Conservation (phyloP, 2,113 vertebrate genomes). For the Callocephalon fimbriatum region DNA sequence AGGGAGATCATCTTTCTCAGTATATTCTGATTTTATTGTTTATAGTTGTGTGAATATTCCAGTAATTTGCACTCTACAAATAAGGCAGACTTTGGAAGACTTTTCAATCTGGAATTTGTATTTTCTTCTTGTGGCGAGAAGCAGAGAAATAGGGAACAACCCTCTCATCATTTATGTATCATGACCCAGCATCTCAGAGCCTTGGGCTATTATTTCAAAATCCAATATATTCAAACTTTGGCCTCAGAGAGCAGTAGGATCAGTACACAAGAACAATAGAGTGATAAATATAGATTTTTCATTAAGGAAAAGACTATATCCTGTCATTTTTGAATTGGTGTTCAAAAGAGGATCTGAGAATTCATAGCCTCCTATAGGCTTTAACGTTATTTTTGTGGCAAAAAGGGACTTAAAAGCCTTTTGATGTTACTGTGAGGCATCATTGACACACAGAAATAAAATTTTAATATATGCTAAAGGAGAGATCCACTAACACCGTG, state of each 20-base stretch:
- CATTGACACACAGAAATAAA: neutral
- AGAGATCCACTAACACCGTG: neutral
- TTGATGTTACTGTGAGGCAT: neutral
- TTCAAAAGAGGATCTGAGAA: conserved; percentile 44
- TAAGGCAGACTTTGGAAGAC: neutral
- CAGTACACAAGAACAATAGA: conserved; percentile 62
- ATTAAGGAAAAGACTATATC: conserved; percentile 68
- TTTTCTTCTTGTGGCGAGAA: neutral
- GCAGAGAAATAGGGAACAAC: neutral
- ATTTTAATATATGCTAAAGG: conserved; percentile 24
- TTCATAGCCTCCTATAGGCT: conserved; percentile 27
- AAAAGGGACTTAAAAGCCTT: neutral
- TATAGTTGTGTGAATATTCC: neutral
- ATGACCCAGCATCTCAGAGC: conserved; percentile 30
- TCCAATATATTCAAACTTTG: conserved; percentile 72
- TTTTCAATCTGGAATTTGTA: neutral
- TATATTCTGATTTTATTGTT: neutral
- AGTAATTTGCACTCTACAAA: neutral
- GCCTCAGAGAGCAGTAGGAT: conserved; percentile 59
- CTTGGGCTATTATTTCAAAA: conserved; percentile 74
- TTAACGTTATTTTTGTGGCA: neutral
- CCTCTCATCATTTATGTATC: conserved; percentile 54
- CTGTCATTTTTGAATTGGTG: conserved; percentile 62
- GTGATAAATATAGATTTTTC: conserved; percentile 74
- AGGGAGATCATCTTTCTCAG: neutral